These are phyloP conservation scores for Drosophila sturtevanti DNA, from an alignment of 1,140 invertebrate species.

Conservation along the genomic window DNA sequence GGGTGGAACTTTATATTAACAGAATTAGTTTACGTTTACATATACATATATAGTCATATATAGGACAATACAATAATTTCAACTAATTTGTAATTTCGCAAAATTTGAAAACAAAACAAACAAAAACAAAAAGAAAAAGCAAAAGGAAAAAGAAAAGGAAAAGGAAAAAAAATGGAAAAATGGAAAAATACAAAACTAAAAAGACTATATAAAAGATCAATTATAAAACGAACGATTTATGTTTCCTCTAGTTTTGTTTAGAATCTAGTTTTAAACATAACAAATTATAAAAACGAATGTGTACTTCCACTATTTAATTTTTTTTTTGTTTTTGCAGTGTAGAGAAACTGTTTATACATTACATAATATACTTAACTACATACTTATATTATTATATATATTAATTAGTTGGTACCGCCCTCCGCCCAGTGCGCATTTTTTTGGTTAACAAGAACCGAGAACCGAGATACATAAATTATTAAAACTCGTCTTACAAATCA, in stretches of 20 bases:
- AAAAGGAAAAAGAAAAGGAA: neutral
- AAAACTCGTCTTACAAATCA: neutral
- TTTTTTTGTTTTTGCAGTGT: conserved; percentile 10
- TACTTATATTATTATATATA: neutral
- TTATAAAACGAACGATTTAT: neutral
- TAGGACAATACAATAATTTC: conserved; percentile 2
- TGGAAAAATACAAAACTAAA: neutral
- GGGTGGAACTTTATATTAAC: neutral
- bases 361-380: conserved; percentile 4
- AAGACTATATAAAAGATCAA: conserved; percentile 6
- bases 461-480: no score
- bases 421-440: conserved; percentile 6
- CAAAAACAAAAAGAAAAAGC: neutral
- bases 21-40: neutral
- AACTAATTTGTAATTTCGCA: conserved; percentile 6
- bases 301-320: conserved; percentile 12
- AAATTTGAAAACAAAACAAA: neutral
- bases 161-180: no score
- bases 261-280: conserved; percentile 4
- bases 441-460: neutral
- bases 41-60: neutral
- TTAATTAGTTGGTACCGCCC: conserved; percentile 5
- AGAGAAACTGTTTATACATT: conserved; percentile 9
- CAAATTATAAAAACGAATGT: neutral
- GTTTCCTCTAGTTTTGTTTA: neutral